Evolutionary conservation across 2,888 invertebrate species (phyloP).

Genomic region (Drosophila meridiana): DNA sequence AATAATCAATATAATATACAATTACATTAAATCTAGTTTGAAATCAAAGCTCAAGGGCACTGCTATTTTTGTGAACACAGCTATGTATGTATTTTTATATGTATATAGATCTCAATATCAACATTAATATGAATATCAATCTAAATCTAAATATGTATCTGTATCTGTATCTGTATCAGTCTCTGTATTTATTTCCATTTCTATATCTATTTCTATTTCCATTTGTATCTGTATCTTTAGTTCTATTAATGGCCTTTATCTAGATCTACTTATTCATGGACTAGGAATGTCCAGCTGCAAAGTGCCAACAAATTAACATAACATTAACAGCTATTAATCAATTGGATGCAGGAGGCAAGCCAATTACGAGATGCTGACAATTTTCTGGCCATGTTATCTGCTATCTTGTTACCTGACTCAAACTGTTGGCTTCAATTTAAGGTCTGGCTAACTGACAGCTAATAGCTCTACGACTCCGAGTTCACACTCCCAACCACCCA

Average conservation of each 20-base stretch:
- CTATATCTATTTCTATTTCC: background rate
- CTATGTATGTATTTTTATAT: too few relatives aligned
- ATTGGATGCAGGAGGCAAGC: conserved; percentile 26
- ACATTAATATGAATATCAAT: too few relatives aligned
- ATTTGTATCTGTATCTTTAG: background rate
- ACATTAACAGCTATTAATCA: conserved; percentile 75
- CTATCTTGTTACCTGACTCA: conserved; percentile 43
- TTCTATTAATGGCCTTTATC: background rate
- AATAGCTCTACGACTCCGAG: conserved; percentile 11
- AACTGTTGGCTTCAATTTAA: conserved; percentile 51
- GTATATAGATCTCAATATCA: too few relatives aligned
- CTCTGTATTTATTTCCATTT: background rate
- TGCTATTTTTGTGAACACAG: too few relatives aligned
- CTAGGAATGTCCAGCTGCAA: conserved; percentile 38
- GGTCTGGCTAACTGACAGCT: conserved; percentile 50
- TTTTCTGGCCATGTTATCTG: conserved; percentile 40
- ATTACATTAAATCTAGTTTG: too few relatives aligned
- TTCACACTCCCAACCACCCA: conserved; percentile 10
- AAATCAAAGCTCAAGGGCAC: too few relatives aligned
- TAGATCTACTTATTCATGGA: background rate
- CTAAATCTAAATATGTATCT: background rate
- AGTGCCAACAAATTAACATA: conserved; percentile 69
- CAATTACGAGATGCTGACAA: conserved; percentile 32
- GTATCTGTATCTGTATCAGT: background rate
- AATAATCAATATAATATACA: too few relatives aligned